Percentiles rank a stretch among this genome's conserved stretches.
phyloP scores from a whole-genome alignment of 2,888 invertebrate species.

The Caenorhabditis virilis region DNA sequence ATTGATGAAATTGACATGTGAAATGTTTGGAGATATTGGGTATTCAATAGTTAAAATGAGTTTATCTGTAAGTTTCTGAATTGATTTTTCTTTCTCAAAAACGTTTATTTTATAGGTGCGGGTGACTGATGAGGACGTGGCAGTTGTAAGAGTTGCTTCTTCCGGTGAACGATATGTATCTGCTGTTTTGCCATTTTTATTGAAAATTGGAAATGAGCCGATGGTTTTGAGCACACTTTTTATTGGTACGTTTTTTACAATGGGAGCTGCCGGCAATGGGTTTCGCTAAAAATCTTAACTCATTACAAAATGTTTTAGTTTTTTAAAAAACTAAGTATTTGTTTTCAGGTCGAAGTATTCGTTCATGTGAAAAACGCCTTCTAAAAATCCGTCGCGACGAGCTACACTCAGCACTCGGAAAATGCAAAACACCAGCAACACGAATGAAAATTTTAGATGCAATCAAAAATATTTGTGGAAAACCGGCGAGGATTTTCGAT shows the following conservation, averaged over 20 bases:
- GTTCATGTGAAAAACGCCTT: slow-evolving; percentile 47
- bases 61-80: slow-evolving; percentile 18
- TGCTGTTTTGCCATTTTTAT: slow-evolving; percentile 33
- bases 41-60: slow-evolving; percentile 37
- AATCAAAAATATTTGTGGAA: slow-evolving; percentile 22
- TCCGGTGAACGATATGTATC: slow-evolving; percentile 30
- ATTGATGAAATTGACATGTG: slow-evolving; percentile 27
- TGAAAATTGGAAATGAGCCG: slow-evolving; percentile 26
- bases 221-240: slow-evolving; percentile 43
- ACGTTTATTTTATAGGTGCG: slow-evolving; percentile 23
- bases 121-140: slow-evolving; percentile 38
- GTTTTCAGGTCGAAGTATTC: slow-evolving; percentile 43
- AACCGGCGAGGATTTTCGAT: slow-evolving; percentile 24
- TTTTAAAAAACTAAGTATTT: neutral
- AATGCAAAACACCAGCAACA: slow-evolving; percentile 10
- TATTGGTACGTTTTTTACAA: no score
- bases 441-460: neutral
- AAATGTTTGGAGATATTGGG: slow-evolving; percentile 51
- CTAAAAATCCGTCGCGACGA: slow-evolving; percentile 38
- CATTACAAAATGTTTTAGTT: neutral
- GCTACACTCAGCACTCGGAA: slow-evolving; percentile 15
- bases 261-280: no score
- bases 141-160: slow-evolving; percentile 29
- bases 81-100: neutral
- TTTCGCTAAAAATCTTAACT: no score